Conservation (phyloP, 2,113 vertebrate genomes). For the Donacobius atricapilla region DNA sequence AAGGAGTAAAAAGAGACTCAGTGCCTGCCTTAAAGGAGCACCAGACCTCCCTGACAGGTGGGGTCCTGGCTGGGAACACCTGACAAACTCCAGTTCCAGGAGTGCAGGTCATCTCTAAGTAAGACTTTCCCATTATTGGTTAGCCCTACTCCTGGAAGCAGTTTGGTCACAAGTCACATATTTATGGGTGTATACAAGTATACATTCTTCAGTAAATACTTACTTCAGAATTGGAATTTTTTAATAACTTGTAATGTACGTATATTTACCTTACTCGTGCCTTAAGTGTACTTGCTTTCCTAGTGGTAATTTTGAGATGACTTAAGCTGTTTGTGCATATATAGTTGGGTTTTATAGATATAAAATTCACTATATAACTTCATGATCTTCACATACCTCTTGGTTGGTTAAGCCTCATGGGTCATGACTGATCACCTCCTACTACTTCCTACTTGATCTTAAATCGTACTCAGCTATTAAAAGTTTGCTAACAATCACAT, state of each 20-base stretch:
- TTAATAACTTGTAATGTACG: neutral
- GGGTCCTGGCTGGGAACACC: neutral
- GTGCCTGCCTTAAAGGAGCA: neutral
- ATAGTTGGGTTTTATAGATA: neutral
- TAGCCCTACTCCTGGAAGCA: neutral
- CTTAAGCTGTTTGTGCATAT: neutral
- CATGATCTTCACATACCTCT: neutral
- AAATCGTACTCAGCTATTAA: neutral
- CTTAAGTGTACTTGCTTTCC: neutral
- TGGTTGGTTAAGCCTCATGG: neutral
- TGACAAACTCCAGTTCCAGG: neutral
- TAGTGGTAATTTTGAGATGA: neutral
- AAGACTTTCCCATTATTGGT: neutral
- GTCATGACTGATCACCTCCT: neutral
- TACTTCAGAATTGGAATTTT: neutral
- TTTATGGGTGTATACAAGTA: neutral
- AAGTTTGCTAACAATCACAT: neutral
- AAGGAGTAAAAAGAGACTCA: neutral
- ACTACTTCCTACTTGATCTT: neutral
- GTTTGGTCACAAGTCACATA: neutral
- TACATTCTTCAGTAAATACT: neutral
- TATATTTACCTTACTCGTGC: neutral
- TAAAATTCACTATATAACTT: neutral
- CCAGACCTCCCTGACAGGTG: fast-evolving
- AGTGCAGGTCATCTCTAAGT: neutral